phyloP scores from a whole-genome alignment of 2,113 vertebrate species.

The Riparia riparia region DNA sequence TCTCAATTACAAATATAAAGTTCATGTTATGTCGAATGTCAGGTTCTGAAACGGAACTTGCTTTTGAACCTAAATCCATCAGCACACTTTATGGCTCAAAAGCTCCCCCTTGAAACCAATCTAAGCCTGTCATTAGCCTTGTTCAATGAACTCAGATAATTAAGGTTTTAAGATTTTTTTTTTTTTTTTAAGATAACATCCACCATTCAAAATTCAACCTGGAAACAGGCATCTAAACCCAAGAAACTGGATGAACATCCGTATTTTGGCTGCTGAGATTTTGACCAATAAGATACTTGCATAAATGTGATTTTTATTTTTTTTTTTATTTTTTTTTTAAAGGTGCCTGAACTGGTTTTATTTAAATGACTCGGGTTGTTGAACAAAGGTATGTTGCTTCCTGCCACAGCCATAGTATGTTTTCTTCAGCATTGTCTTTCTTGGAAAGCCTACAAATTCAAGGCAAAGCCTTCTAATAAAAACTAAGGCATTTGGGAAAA shows the following conservation, averaged over 20 bases:
- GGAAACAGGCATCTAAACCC: not conserved
- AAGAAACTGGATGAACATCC: not conserved
- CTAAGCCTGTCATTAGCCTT: not conserved
- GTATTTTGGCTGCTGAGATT: not conserved
- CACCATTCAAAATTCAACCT: not conserved
- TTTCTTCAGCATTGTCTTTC: not conserved
- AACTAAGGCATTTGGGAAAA: not conserved
- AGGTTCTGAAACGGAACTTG: not conserved
- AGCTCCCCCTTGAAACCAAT: not conserved
- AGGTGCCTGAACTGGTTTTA: not conserved
- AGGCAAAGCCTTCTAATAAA: not conserved
- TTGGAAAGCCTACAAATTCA: not conserved
- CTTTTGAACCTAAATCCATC: not conserved
- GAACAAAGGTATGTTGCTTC: not conserved
- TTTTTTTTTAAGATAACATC: not conserved
- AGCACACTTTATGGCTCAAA: not conserved
- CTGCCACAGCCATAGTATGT: not conserved
- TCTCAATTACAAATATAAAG: not conserved
- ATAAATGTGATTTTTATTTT: not conserved
- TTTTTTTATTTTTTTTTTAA: not conserved
- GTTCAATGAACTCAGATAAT: not conserved
- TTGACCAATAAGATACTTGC: not conserved
- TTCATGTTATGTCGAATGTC: not conserved
- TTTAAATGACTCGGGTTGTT: not conserved
- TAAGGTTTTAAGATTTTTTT: not conserved